phyloP scores from a whole-genome alignment of 2,888 invertebrate species.

The Ochropacha duplaris region DNA sequence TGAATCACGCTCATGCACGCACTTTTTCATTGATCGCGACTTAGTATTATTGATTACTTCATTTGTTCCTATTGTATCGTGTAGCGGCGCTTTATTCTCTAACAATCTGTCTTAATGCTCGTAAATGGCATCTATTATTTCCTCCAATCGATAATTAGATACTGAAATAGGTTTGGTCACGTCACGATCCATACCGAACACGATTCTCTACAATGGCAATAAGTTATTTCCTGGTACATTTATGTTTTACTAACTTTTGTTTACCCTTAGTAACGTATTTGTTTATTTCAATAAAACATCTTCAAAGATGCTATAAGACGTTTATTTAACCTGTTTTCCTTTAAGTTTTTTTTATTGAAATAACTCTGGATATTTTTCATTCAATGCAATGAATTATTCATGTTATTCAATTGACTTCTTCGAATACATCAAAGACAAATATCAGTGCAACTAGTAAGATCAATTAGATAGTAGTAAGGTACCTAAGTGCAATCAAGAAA shows the following conservation, averaged over 20 bases:
- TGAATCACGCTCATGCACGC: conserved; percentile 32
- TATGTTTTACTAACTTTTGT: conserved; percentile 21
- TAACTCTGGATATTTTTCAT: too few relatives aligned
- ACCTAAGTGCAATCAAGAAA: conserved; percentile 39
- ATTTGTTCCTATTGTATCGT: conserved; percentile 36
- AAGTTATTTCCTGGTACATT: conserved; percentile 36
- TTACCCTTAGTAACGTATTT: not conserved
- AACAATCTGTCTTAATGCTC: conserved; percentile 39
- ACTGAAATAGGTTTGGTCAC: conserved; percentile 54
- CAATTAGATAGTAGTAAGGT: conserved; percentile 19
- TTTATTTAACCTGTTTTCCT: too few relatives aligned
- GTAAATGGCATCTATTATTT: conserved; percentile 46
- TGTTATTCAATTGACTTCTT: not conserved
- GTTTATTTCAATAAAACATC: not conserved
- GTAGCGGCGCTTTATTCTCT: conserved; percentile 25
- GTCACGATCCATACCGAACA: conserved; percentile 49
- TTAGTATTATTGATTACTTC: conserved; percentile 36
- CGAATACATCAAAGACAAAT: not conserved
- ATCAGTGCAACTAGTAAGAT: not conserved
- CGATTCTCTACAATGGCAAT: conserved; percentile 43
- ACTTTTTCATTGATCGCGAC: conserved; percentile 33
- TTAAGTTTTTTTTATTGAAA: too few relatives aligned
- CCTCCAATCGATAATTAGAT: conserved; percentile 58
- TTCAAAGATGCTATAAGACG: too few relatives aligned
- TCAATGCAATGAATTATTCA: not conserved